Evolutionary conservation across 2,797 vertebrate species (phyloP).

Genomic region (Jordanella pulchra): DNA sequence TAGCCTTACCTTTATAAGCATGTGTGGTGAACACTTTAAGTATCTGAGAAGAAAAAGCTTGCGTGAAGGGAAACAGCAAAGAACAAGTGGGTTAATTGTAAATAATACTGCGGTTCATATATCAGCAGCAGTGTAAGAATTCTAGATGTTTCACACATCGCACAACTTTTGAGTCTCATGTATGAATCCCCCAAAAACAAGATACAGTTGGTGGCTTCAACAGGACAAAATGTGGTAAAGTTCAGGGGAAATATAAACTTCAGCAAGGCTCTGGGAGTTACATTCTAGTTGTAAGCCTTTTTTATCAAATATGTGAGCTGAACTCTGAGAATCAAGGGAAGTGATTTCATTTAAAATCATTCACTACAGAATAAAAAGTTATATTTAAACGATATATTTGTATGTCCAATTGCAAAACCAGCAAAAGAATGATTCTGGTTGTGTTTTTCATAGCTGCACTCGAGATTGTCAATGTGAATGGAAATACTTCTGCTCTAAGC

Average conservation of each 20-base stretch:
- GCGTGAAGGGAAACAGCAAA: no score
- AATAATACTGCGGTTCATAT: neutral
- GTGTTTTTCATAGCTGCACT: slow-evolving; percentile 26
- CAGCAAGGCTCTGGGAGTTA: no score
- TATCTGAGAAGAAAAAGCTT: neutral
- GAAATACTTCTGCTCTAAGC: slow-evolving; percentile 31
- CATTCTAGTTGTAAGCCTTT: neutral
- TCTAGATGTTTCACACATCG: neutral
- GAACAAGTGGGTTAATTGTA: neutral
- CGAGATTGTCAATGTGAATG: slow-evolving; percentile 15
- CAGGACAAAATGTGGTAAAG: neutral
- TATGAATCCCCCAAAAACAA: neutral
- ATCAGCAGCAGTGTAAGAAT: neutral
- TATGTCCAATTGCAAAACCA: neutral
- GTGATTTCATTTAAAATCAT: neutral
- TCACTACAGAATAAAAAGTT: neutral
- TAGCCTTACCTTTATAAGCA: no score
- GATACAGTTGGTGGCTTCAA: neutral
- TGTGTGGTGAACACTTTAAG: no score
- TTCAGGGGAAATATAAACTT: neutral
- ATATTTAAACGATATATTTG: neutral
- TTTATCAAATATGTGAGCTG: neutral
- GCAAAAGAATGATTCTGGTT: slow-evolving; percentile 6
- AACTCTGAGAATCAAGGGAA: neutral
- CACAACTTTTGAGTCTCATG: neutral